Base-by-base conservation (phyloP, 2,113 vertebrate species). In the Chloropsis hardwickii region DNA sequence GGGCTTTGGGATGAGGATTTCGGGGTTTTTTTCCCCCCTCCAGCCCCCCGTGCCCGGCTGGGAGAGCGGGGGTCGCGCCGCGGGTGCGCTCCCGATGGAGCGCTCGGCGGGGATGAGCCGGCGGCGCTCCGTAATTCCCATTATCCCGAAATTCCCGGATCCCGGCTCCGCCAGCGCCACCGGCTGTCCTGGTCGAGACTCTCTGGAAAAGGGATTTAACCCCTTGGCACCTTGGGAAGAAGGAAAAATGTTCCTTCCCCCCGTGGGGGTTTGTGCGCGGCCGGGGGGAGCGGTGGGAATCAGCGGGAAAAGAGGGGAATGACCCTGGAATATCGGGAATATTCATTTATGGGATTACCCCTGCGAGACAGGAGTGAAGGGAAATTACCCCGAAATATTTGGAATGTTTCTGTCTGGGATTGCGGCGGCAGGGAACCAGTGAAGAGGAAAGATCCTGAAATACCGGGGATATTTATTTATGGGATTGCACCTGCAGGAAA, bases 131-230 rank as follows among this genome's bases (percentile, higher is more conserved):
- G 81, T 56, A 92, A 95, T 93, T 88, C 89, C 89, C 11, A 83
- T 96, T 90, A 91, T 92, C 89, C 53, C 4, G 88, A 88, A 22
- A 77, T 87, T 28, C 78, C 93, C 56, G 50, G 84, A 51, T 83
- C 72, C 37, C 20, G 92, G 81, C 57, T 79, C 87, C 95, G 44
- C 60, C 66, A 97, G 97, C 96, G 97, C 97, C 97, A 95, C 93
- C 97, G 91, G 93, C 94, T 62, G 96, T 95, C 89, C 82, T 5
- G 57, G 56, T 4, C 22, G 4, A n/a, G 47, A 57, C 18, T 81
- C 80, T n/a, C 7, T 56, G 5, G 35, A 12, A 33, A 69, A 17
- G 9, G 40, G 5, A 31, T 66, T 86, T 81, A 82, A 92, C 92
- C 94, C 94, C 0, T 74, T 54, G 84, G 81, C 78, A 74, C 81